phyloP scores from a whole-genome alignment of 2,797 vertebrate species.

The Bradypodion ventrale region DNA sequence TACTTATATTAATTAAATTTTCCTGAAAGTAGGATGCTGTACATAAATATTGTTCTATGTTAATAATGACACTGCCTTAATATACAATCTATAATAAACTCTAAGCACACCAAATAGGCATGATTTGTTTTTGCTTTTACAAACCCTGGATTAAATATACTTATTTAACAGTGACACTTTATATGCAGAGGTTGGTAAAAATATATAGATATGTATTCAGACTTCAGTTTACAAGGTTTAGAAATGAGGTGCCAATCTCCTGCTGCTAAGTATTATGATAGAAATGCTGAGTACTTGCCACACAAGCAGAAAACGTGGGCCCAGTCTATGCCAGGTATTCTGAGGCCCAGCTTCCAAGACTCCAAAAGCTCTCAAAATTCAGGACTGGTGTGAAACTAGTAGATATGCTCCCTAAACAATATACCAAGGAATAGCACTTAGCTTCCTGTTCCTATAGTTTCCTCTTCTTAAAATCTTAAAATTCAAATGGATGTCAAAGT shows the following conservation, averaged over 20 bases:
- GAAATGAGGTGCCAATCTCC: constrained; percentile 48
- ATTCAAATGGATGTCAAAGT: constrained; percentile 42
- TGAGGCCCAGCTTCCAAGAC: constrained; percentile 43
- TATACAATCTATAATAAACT: constrained; percentile 70
- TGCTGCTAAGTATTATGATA: constrained; percentile 53
- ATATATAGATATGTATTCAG: constrained; percentile 68
- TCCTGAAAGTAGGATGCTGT: constrained; percentile 55
- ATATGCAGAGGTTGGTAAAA: constrained; percentile 69
- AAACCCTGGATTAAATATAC: constrained; percentile 69
- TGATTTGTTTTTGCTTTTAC: constrained; percentile 59
- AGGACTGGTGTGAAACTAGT: constrained; percentile 39
- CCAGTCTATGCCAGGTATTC: constrained; percentile 44
- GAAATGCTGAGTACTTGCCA: constrained; percentile 51
- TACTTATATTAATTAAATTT: constrained; percentile 52
- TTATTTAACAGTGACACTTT: constrained; percentile 61
- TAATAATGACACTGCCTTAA: constrained; percentile 63
- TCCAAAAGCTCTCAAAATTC: constrained; percentile 31
- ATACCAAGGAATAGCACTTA: constrained; percentile 47
- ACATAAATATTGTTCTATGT: constrained; percentile 57
- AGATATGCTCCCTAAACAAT: constrained; percentile 52
- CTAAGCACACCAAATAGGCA: constrained; percentile 68
- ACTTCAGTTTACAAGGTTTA: constrained; percentile 61
- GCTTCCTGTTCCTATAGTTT: constrained; percentile 47
- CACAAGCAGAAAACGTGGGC: constrained; percentile 55
- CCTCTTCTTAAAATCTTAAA: constrained; percentile 48